Percentiles rank a stretch among this genome's conserved stretches.
Conservation (phyloP, 2,113 vertebrate species). For the Cercocebus atys region DNA sequence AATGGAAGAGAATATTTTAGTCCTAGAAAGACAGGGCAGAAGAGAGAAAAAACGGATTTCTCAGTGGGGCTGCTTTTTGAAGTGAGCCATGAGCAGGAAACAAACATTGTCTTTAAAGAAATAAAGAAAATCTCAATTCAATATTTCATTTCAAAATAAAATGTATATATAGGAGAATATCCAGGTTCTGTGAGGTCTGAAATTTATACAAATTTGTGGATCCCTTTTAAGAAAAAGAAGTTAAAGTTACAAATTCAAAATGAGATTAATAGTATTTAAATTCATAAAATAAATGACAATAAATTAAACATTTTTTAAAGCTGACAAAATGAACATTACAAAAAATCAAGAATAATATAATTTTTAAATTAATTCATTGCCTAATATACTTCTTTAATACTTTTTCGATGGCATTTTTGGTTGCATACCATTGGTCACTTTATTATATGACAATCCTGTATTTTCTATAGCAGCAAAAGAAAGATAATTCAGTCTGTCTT, state of each 20-base stretch:
- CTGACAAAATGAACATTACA: not conserved
- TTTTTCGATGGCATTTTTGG: not conserved
- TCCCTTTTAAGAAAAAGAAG: not conserved
- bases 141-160: constrained; percentile 29
- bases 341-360: not conserved
- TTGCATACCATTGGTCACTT: not conserved
- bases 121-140: constrained; percentile 25
- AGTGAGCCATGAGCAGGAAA: constrained; percentile 54
- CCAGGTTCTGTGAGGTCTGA: not conserved
- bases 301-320: not conserved
- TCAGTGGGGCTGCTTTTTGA: constrained; percentile 35
- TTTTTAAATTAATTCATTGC: not conserved
- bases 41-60: constrained; percentile 15
- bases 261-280: constrained; percentile 11
- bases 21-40: constrained; percentile 62
- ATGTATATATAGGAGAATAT: not conserved
- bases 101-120: constrained; percentile 49
- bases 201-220: not conserved
- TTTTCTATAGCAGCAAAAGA: not conserved
- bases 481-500: not conserved
- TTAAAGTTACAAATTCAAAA: not conserved
- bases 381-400: not conserved
- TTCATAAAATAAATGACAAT: not conserved
- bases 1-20: constrained; percentile 72
- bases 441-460: not conserved